Evolutionary conservation across 1,140 invertebrate species (phyloP).

Genomic region (Brachionus sp.): DNA sequence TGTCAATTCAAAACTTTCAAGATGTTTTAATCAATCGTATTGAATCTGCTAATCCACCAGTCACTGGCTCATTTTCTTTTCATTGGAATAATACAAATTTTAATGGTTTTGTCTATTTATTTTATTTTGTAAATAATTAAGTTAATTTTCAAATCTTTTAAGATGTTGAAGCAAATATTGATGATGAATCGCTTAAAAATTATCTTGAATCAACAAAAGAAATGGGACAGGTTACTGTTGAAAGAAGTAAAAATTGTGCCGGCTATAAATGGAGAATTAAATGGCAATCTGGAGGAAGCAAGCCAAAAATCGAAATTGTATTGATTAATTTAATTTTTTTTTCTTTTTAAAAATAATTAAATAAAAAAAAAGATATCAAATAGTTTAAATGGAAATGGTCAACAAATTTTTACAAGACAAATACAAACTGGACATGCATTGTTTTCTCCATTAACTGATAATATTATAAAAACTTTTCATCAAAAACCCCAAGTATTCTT

Average conservation of each 20-base stretch:
- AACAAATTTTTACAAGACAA: background rate
- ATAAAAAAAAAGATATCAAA: background rate
- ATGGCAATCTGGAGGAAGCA: constrained; percentile 50
- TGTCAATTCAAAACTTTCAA: background rate
- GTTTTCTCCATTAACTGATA: constrained; percentile 49
- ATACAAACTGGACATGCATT: constrained; percentile 42
- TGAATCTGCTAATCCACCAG: background rate
- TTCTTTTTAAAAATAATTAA: background rate
- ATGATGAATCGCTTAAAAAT: background rate
- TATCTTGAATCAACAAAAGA: background rate
- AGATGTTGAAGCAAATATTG: background rate
- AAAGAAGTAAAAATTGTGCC: constrained; percentile 46
- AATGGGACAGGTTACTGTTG: constrained; percentile 20
- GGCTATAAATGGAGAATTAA: constrained; percentile 48
- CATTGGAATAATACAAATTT: background rate
- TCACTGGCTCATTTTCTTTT: background rate
- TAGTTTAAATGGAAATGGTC: background rate
- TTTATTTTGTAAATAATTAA: constrained; percentile 45
- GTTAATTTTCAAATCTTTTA: background rate
- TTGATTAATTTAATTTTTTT: background rate
- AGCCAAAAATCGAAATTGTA: constrained; percentile 46
- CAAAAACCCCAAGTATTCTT: constrained; percentile 47
- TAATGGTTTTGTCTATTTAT: background rate
- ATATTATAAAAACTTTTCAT: constrained; percentile 50
- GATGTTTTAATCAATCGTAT: background rate